These are phyloP conservation scores for Neodon shergylaensis DNA, from an alignment of 2,113 vertebrate species.

Conservation along the genomic window DNA sequence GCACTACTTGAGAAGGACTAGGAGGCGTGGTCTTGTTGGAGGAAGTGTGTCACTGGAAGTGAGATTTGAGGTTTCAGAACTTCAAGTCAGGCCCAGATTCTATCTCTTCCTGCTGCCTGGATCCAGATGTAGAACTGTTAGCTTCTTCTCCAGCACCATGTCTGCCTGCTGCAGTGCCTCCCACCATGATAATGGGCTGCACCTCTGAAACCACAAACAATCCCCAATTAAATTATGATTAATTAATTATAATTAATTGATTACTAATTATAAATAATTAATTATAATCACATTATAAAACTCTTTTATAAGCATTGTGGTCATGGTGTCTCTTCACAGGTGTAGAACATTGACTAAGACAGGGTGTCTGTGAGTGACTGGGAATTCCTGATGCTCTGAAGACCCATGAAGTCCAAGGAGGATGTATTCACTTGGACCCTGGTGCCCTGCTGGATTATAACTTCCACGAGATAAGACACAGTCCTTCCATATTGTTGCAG, in stretches of 20 bases:
- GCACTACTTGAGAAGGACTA: not conserved
- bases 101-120: not conserved
- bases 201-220: not conserved
- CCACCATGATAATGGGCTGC: not conserved
- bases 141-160: not conserved
- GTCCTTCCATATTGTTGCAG: not conserved
- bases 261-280: no score
- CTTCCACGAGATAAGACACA: not conserved
- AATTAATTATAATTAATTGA: no score
- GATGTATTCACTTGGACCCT: not conserved
- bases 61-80: not conserved
- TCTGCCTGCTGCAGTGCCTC: not conserved
- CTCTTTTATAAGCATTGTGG: not conserved
- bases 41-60: not conserved
- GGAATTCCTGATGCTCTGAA: not conserved
- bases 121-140: not conserved
- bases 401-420: not conserved
- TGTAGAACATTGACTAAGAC: not conserved
- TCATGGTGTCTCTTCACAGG: not conserved
- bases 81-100: not conserved
- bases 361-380: rapidly evolving
- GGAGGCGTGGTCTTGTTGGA: not conserved
- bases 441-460: not conserved
- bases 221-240: not conserved
- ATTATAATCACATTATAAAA: no score